A percentile compares a stretch with the other conserved stretches of the same genome.
Evolutionary conservation across 2,888 invertebrate species (phyloP).

Genomic region (Cecidostiba fungosa): DNA sequence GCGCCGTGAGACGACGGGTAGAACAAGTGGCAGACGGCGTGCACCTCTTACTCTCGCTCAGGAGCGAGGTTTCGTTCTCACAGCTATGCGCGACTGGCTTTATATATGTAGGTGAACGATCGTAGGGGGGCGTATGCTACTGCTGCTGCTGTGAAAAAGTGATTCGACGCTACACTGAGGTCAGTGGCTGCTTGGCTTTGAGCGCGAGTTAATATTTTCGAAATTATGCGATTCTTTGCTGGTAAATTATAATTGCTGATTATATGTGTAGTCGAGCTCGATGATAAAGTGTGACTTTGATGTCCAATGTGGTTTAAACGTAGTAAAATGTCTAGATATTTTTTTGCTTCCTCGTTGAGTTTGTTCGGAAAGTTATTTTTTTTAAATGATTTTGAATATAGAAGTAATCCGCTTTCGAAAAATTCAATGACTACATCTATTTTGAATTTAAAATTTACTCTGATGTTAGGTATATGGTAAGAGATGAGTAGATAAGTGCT

Average conservation of each 20-base stretch:
- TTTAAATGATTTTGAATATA: neutral
- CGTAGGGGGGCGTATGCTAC: neutral
- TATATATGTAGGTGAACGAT: neutral
- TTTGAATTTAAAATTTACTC: neutral
- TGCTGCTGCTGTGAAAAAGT: too few relatives aligned
- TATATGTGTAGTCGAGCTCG: neutral
- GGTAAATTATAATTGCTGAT: neutral
- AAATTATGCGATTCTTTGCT: neutral
- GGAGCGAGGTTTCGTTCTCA: conserved; percentile 54
- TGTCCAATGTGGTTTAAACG: too few relatives aligned
- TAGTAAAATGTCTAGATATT: neutral
- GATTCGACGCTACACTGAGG: neutral
- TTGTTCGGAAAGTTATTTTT: neutral
- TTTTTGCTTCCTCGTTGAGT: neutral
- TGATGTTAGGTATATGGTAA: neutral
- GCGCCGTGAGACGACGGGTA: conserved; percentile 37
- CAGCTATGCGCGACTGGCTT: conserved; percentile 17
- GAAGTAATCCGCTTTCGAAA: neutral
- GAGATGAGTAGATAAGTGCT: neutral
- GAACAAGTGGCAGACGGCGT: conserved; percentile 42
- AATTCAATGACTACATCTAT: neutral
- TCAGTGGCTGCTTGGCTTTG: neutral
- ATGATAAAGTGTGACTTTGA: neutral
- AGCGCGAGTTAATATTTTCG: too few relatives aligned
- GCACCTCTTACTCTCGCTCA: conserved; percentile 32